These are phyloP conservation scores for Ovis canadensis DNA, from an alignment of 2,113 vertebrate species.

Conservation along the genomic window DNA sequence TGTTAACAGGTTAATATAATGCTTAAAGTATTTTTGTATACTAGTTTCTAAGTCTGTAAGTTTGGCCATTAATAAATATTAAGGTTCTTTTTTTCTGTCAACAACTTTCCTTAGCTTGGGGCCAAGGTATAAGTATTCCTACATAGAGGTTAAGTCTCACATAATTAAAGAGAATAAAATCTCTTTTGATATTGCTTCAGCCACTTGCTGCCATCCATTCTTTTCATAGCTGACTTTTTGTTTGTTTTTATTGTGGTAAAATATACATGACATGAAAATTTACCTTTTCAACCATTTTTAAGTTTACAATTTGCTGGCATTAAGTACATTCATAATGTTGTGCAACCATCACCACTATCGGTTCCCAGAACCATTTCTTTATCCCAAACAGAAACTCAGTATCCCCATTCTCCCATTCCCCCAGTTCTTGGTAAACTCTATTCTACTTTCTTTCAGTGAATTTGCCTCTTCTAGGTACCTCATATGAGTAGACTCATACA, in stretches of 20 bases:
- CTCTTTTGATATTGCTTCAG: not conserved
- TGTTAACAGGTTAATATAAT: not conserved
- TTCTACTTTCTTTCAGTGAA: not conserved
- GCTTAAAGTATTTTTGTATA: not conserved
- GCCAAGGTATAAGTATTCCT: not conserved
- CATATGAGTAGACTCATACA: not conserved
- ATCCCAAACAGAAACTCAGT: not conserved
- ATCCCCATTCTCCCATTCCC: not conserved
- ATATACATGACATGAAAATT: not conserved
- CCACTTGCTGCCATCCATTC: not conserved
- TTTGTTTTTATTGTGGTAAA: not conserved
- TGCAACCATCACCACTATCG: not conserved
- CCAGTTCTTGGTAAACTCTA: not conserved
- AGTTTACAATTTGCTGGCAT: not conserved
- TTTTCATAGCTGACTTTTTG: not conserved
- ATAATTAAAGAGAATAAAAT: not conserved
- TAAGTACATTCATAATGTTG: not conserved
- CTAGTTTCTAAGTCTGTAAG: not conserved
- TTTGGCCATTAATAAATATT: not conserved
- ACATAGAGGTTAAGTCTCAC: not conserved
- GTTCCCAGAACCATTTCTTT: not conserved
- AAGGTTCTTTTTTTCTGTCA: not conserved
- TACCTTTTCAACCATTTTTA: not conserved
- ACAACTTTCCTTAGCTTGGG: not conserved
- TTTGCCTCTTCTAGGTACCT: not conserved